Percentiles rank a stretch among this genome's conserved stretches.
phyloP scores from a whole-genome alignment of 2,888 invertebrate genomes.

The Lithophane socia region DNA sequence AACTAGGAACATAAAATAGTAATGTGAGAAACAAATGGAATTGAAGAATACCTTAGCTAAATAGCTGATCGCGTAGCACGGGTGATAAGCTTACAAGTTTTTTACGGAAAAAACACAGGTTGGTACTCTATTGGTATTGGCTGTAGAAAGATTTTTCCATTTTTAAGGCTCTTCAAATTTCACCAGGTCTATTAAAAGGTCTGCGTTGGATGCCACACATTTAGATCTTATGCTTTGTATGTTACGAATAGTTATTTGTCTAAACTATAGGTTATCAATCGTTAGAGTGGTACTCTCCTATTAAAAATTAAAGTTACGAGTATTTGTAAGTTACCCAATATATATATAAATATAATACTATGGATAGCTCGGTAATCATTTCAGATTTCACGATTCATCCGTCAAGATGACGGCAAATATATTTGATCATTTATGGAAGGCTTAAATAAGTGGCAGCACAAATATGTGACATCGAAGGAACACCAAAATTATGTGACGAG shows the following conservation, averaged over 20 bases:
- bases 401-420: too few relatives aligned
- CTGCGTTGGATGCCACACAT: not conserved
- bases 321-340: not conserved
- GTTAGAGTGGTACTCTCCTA: not conserved
- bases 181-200: not conserved
- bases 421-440: too few relatives aligned
- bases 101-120: not conserved
- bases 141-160: not conserved
- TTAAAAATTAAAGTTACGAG: not conserved
- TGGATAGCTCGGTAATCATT: too few relatives aligned
- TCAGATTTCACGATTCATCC: too few relatives aligned
- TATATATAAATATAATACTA: too few relatives aligned
- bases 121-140: not conserved
- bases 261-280: not conserved
- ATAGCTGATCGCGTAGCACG: not conserved
- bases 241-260: not conserved
- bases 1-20: constrained; percentile 21
- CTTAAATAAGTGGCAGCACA: too few relatives aligned
- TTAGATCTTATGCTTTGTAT: not conserved
- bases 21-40: constrained; percentile 21
- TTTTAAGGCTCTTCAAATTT: not conserved
- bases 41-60: constrained; percentile 1
- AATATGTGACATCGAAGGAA: too few relatives aligned
- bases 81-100: not conserved
- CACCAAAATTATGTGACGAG: too few relatives aligned